Base-by-base conservation (phyloP, 2,797 vertebrate species). In the Chrysocyon brachyurus region DNA sequence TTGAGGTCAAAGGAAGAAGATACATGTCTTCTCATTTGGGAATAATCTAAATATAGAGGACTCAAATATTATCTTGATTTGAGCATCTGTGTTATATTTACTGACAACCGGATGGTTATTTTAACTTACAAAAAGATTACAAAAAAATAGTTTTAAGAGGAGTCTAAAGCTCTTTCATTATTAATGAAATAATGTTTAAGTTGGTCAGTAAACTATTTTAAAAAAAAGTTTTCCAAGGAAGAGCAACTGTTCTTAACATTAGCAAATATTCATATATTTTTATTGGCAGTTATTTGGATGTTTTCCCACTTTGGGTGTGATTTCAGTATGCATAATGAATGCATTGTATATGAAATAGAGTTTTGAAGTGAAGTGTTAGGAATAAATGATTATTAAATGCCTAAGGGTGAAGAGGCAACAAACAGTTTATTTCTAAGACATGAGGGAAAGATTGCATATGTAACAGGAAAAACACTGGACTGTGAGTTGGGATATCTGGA, bases 351-450 rank as follows among this genome's bases (percentile, higher is more conserved):
- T 96, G 77, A 96, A 97, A 92, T 33, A 54, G 22, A 73, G 31
- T 61, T 91, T 94, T 96, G 79, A 97, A 98, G 22, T 90, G 56
- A 97, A 95, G 31, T 94, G 28, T 96, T 73, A 90, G 85, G 88
- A 97, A 97, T 92, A 92, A 85, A 88, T 94, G 26, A 91, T 81
- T 86, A 94, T 89, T 91, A 89, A 97, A 91, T 95, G 54, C 31
- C 63, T 72, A 87, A 68, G 9, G 7, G 75, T 94, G 52, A 81
- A 89, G 24, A 86, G 31, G n/a, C 8, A 87, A 73, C 72, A 86
- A 75, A 89, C 36, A 72, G 22, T 68, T 31, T 83, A 85, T 83
- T 90, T 19, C 36, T 89, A 73, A 94, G 72, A 54, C 12, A 64
- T 28, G 46, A 78, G 9, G 12, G 52, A 83, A 87, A 87, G 16